Percentiles rank a stretch among this genome's conserved stretches.
phyloP scores from a whole-genome alignment of 2,888 invertebrate genomes.

The Megaustenia siamemsis region DNA sequence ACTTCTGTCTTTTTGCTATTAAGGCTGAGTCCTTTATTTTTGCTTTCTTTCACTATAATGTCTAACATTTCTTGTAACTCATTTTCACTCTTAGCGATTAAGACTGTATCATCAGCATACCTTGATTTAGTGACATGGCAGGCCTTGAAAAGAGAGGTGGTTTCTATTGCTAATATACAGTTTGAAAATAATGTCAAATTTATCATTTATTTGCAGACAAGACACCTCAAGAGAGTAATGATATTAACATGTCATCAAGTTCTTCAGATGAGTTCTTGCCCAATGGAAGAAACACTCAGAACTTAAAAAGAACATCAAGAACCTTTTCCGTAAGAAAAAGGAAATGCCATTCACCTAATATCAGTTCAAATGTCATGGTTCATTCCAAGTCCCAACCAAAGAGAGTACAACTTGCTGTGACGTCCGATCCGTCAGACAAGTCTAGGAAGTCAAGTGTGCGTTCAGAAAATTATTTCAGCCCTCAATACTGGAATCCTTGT shows the following conservation, averaged over 20 bases:
- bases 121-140: too few species aligned
- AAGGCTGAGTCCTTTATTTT: too few species aligned
- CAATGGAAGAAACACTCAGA: not conserved
- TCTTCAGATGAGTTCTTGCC: slow-evolving; percentile 35
- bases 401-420: too few species aligned
- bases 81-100: too few species aligned
- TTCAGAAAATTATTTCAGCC: not conserved
- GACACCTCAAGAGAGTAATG: not conserved
- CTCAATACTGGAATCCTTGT: too few species aligned
- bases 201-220: slow-evolving; percentile 4
- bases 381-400: not conserved
- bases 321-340: not conserved
- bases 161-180: not conserved
- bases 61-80: too few species aligned
- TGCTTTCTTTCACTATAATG: too few species aligned
- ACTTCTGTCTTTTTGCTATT: too few species aligned
- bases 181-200: not conserved
- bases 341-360: not conserved
- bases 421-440: not conserved
- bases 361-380: not conserved
- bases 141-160: too few species aligned
- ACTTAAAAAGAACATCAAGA: not conserved
- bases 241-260: slow-evolving; percentile 21
- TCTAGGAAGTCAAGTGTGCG: not conserved
- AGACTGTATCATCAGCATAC: too few species aligned